Evolutionary conservation across 2,888 invertebrate species (phyloP).

Genomic region (Dicyrtoma fusca): DNA sequence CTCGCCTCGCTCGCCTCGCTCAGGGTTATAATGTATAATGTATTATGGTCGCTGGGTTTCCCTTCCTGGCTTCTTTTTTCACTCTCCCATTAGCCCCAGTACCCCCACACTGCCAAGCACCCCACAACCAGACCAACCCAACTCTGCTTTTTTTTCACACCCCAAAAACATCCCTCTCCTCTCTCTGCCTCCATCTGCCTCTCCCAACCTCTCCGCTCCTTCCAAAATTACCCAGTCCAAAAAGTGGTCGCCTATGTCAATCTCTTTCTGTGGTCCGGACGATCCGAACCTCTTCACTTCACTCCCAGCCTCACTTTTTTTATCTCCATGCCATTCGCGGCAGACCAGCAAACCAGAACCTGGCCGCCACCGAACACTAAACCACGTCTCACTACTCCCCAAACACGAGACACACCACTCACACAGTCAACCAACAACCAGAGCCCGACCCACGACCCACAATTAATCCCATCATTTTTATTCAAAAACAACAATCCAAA

Average conservation of each 20-base stretch:
- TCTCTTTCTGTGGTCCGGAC: constrained; percentile 37
- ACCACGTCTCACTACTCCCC: too few relatives aligned
- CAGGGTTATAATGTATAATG: constrained; percentile 22
- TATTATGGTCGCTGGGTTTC: constrained; percentile 18
- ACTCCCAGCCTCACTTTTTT: neutral
- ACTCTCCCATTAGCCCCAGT: neutral
- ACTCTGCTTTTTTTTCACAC: constrained; percentile 47
- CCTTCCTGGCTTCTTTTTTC: neutral
- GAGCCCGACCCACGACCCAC: too few relatives aligned
- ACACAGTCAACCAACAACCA: too few relatives aligned
- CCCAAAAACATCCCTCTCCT: constrained; percentile 53
- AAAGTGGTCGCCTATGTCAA: constrained; percentile 38
- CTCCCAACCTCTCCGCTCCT: too few relatives aligned
- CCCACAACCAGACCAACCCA: too few relatives aligned
- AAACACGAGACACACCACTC: too few relatives aligned
- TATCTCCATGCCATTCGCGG: neutral
- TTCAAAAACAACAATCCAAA: too few relatives aligned
- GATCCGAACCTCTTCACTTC: constrained; percentile 26
- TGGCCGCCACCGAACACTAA: neutral
- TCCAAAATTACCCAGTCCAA: constrained; percentile 48
- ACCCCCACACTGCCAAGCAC: neutral
- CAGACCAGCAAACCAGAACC: neutral
- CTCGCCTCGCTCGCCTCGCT: neutral
- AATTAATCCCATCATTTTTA: too few relatives aligned
- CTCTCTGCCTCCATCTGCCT: constrained; percentile 27